Conservation (phyloP, 2,113 vertebrate genomes). For the Condylura cristata region DNA sequence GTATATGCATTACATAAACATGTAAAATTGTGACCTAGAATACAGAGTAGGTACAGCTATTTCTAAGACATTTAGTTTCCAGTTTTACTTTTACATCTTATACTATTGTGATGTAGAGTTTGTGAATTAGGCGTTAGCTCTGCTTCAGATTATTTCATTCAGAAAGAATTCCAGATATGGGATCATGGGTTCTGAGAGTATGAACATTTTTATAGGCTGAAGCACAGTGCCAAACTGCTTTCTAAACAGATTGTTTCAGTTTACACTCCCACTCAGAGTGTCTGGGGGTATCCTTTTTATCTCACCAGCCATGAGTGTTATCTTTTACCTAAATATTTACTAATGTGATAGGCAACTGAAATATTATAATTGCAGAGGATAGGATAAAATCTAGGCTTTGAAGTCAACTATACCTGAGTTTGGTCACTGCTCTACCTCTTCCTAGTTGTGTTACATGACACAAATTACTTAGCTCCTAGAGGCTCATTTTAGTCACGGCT, state of each 20-base stretch:
- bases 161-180: slow-evolving; percentile 42
- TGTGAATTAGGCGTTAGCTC: slow-evolving; percentile 45
- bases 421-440: not conserved
- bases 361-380: not conserved
- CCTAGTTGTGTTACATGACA: not conserved
- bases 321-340: slow-evolving; percentile 63
- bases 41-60: not conserved
- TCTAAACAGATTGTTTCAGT: slow-evolving; percentile 47
- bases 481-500: not conserved
- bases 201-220: slow-evolving; percentile 33
- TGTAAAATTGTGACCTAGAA: slow-evolving; percentile 44
- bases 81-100: not conserved
- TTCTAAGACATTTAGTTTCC: not conserved
- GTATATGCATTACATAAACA: not conserved
- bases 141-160: slow-evolving; percentile 48
- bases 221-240: slow-evolving; percentile 34
- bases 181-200: not conserved
- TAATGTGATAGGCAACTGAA: slow-evolving; percentile 26
- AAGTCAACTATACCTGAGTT: not conserved
- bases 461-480: slow-evolving; percentile 29
- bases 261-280: not conserved
- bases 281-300: slow-evolving; percentile 51
- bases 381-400: not conserved
- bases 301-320: slow-evolving; percentile 35
- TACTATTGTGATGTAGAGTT: not conserved